A percentile compares a stretch with the other conserved stretches of the same genome.
These are phyloP conservation scores for Tapera naevia DNA, from an alignment of 2,797 vertebrate genomes.

Conservation along the genomic window DNA sequence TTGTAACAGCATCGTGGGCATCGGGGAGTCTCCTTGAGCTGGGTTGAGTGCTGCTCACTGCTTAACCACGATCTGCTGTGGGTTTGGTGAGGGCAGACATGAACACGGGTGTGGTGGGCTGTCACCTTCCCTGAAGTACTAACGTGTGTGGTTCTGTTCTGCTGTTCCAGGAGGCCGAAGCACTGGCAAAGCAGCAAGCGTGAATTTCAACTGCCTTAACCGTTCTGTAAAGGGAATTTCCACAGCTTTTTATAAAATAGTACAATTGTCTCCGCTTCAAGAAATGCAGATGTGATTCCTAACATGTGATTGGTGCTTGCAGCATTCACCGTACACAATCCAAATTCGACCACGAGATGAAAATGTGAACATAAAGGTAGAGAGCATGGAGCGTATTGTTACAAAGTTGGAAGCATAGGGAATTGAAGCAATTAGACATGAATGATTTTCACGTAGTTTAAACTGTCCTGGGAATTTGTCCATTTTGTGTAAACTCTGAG, in stretches of 20 bases:
- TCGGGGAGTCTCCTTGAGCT: background rate
- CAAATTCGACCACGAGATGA: conserved; percentile 35
- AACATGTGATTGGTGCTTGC: conserved; percentile 67
- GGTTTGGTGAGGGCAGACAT: background rate
- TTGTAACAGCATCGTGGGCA: background rate
- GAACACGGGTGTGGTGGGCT: background rate
- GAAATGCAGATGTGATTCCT: conserved; percentile 63
- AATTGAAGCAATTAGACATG: background rate
- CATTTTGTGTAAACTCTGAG: conserved; percentile 9
- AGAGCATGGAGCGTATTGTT: background rate
- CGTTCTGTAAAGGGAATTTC: conserved; percentile 69
- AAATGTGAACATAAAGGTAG: conserved; percentile 47
- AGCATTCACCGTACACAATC: conserved; percentile 38
- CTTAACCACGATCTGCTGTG: background rate
- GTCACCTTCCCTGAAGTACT: background rate
- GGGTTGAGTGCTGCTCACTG: background rate
- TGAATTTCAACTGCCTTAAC: conserved; percentile 72
- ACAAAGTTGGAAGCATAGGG: conserved; percentile 29
- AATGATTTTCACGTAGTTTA: conserved; percentile 15
- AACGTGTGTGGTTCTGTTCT: background rate
- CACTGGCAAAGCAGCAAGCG: conserved; percentile 82
- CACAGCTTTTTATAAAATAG: conserved; percentile 72
- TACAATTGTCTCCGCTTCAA: conserved; percentile 70
- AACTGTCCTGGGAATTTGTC: conserved; percentile 29
- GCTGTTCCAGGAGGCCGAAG: conserved; percentile 90